Percentiles rank a stretch among this genome's conserved stretches.
Evolutionary conservation across 2,888 invertebrate species (phyloP).

Genomic region (Nomada ruficornis): DNA sequence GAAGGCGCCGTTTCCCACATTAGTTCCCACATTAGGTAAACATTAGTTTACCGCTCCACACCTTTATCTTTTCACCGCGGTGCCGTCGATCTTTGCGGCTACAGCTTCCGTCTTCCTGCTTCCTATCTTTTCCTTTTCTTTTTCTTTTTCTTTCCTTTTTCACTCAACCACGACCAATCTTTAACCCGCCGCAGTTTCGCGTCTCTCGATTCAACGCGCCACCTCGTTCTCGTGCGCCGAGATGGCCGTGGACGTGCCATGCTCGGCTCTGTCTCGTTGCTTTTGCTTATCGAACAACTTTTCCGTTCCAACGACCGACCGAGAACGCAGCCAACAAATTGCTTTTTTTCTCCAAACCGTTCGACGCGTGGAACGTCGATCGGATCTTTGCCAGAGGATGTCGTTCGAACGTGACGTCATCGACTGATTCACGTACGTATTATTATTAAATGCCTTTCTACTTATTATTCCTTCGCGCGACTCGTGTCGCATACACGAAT

Average conservation of each 20-base stretch:
- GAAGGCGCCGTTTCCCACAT: conserved; percentile 45
- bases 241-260: no score
- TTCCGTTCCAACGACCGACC: neutral
- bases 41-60: no score
- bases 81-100: no score
- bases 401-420: conserved; percentile 56
- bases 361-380: neutral
- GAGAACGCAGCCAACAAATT: conserved; percentile 3
- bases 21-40: no score
- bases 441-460: conserved; percentile 62
- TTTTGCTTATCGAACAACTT: neutral
- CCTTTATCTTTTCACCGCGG: no score
- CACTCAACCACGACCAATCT: no score
- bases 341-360: neutral
- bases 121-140: no score
- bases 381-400: conserved; percentile 20
- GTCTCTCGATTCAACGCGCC: no score
- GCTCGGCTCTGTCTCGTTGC: neutral
- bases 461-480: conserved; percentile 21
- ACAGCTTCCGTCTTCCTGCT: no score
- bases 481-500: conserved; percentile 51
- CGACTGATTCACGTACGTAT: conserved; percentile 65
- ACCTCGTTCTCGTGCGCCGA: no score
- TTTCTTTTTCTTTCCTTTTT: no score
- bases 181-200: no score